These are phyloP conservation scores for Thamnophis elegans DNA, from an alignment of 2,797 vertebrate genomes.

Conservation along the genomic window DNA sequence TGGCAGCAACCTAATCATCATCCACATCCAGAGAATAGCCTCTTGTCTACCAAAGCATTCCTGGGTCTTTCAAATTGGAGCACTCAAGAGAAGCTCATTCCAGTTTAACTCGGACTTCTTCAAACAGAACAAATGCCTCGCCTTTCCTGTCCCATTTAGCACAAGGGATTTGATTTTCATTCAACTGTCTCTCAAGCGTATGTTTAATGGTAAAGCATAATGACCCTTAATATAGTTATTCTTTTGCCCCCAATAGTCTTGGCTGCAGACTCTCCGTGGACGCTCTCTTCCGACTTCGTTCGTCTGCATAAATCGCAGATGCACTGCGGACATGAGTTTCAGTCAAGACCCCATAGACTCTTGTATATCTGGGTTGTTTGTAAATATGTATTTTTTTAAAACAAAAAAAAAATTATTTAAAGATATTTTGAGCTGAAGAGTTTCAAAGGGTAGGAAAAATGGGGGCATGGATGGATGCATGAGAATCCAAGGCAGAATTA, in stretches of 20 bases:
- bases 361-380: conserved; percentile 58
- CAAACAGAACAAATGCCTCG: neutral
- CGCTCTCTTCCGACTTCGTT: conserved; percentile 24
- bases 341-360: conserved; percentile 46
- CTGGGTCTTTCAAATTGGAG: accelerated
- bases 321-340: neutral
- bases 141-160: conserved; percentile 19
- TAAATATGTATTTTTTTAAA: conserved; percentile 54
- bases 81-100: neutral
- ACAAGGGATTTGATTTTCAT: conserved; percentile 22
- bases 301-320: neutral
- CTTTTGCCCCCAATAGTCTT: conserved; percentile 47
- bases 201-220: conserved; percentile 37
- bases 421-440: conserved; percentile 52
- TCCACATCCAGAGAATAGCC: neutral
- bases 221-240: conserved; percentile 62
- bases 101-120: neutral
- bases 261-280: conserved; percentile 3
- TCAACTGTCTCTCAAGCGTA: conserved; percentile 50
- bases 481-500: conserved; percentile 49
- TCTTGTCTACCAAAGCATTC: accelerated
- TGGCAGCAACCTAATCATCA: neutral
- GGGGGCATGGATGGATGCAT: conserved; percentile 3
- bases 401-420: conserved; percentile 59
- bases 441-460: conserved; percentile 43